phyloP scores from a whole-genome alignment of 2,888 invertebrate genomes.

The Tenthredo distinguenda region DNA sequence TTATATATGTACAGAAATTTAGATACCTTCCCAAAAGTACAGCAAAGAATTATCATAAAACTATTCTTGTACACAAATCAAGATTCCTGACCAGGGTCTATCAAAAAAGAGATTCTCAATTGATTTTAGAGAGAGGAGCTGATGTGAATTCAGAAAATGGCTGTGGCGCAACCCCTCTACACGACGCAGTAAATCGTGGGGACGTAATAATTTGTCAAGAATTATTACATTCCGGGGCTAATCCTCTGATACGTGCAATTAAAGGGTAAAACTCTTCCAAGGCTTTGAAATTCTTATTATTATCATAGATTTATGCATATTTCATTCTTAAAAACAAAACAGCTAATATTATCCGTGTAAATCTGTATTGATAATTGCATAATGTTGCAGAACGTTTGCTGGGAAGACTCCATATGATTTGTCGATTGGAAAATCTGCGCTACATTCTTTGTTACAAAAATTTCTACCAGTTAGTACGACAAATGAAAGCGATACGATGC shows the following conservation, averaged over 20 bases:
- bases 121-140: slow-evolving; percentile 80
- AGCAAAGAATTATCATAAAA: neutral
- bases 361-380: neutral
- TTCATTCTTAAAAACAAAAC: neutral
- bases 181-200: slow-evolving; percentile 82
- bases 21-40: neutral
- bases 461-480: slow-evolving; percentile 67
- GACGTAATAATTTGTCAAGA: slow-evolving; percentile 80
- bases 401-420: slow-evolving; percentile 75
- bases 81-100: neutral
- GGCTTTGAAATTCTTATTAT: neutral
- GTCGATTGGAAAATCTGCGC: slow-evolving; percentile 67
- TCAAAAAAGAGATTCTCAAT: neutral
- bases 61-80: slow-evolving; percentile 23
- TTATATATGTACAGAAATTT: neutral
- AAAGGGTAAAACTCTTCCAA: slow-evolving; percentile 76
- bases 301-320: neutral
- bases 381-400: slow-evolving; percentile 70
- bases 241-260: slow-evolving; percentile 79
- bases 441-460: slow-evolving; percentile 70
- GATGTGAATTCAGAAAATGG: slow-evolving; percentile 81
- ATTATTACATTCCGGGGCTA: slow-evolving; percentile 81
- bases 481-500: slow-evolving; percentile 72
- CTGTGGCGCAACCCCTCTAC: slow-evolving; percentile 82
- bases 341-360: neutral